Percentiles rank a stretch among this genome's conserved stretches.
These are phyloP conservation scores for Cuniculus paca DNA, from an alignment of 2,797 vertebrate genomes.

Conservation along the genomic window DNA sequence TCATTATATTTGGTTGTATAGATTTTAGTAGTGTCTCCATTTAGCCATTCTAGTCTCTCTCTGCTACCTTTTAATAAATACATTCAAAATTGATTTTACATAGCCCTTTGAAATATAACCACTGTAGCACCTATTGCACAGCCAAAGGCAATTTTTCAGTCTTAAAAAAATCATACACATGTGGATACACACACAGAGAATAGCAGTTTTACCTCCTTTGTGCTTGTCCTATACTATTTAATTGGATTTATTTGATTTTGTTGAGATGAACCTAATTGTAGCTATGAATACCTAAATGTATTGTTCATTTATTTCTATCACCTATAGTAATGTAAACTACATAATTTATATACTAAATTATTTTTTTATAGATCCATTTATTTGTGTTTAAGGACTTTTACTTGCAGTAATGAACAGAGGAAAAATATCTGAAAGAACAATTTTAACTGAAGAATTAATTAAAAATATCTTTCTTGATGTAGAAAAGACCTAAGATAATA, in stretches of 20 bases:
- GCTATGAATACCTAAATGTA: background rate
- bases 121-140: background rate
- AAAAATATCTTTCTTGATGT: background rate
- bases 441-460: background rate
- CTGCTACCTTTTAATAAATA: background rate
- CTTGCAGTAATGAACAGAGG: background rate
- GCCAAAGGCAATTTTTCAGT: background rate
- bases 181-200: background rate
- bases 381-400: background rate
- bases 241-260: background rate
- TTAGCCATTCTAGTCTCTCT: background rate
- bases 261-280: background rate
- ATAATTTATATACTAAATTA: background rate
- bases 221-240: background rate
- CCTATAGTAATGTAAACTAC: background rate
- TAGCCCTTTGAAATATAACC: background rate
- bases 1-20: background rate
- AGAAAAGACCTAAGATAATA: background rate
- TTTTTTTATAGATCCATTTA: background rate
- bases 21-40: background rate
- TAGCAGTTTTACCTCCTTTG: background rate
- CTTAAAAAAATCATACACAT: background rate
- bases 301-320: background rate
- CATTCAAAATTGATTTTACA: background rate
- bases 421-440: background rate